phyloP scores from a whole-genome alignment of 2,797 vertebrate genomes.

The Catharus ustulatus region DNA sequence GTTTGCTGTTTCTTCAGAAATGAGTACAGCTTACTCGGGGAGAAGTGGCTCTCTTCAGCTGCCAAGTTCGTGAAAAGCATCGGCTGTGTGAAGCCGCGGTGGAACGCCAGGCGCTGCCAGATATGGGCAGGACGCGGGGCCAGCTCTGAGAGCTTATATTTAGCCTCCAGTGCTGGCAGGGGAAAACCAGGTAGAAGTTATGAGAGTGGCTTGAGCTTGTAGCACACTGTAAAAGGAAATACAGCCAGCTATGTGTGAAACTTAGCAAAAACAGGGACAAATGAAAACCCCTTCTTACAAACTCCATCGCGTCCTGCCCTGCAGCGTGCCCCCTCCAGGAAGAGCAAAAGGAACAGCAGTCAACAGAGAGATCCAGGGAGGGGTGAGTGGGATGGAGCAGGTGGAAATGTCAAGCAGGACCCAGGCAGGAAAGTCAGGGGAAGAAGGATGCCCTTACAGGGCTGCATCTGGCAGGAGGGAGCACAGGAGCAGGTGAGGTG shows the following conservation, averaged over 20 bases:
- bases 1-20: constrained; percentile 39
- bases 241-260: not conserved
- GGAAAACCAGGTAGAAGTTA: constrained; percentile 17
- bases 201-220: not conserved
- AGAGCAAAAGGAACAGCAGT: not conserved
- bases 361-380: not conserved
- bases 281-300: not conserved
- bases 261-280: not conserved
- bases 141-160: constrained; percentile 39
- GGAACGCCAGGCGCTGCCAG: constrained; percentile 45
- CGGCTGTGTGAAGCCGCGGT: not conserved
- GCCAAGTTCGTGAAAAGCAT: constrained; percentile 50
- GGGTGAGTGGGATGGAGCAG: not conserved
- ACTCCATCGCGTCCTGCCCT: fast-evolving
- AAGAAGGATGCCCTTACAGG: not conserved
- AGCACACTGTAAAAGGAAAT: not conserved
- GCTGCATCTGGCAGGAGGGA: fast-evolving
- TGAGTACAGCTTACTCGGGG: constrained; percentile 3
- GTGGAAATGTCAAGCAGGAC: not conserved
- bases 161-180: constrained; percentile 37
- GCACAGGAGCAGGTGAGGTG: not conserved
- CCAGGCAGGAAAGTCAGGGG: not conserved
- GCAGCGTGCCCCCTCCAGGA: not conserved
- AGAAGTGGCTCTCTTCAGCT: constrained; percentile 1
- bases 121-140: constrained; percentile 28